Percentiles rank a stretch among this genome's conserved stretches.
These are phyloP conservation scores for Drosophila littoralis DNA, from an alignment of 1,140 invertebrate genomes.

Conservation along the genomic window DNA sequence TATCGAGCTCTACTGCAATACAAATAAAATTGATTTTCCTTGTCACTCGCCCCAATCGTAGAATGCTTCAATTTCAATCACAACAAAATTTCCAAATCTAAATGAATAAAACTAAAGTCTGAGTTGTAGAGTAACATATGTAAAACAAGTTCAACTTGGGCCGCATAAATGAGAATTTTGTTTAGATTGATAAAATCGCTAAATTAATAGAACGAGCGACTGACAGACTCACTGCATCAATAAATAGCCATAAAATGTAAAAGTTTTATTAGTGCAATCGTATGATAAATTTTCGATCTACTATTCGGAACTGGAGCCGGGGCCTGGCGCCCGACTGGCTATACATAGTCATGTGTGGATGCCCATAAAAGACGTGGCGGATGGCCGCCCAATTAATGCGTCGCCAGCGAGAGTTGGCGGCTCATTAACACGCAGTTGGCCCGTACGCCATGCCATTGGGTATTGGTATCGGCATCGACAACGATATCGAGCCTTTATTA, in stretches of 20 bases:
- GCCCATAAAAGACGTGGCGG: slow-evolving; percentile 64
- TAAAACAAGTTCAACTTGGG: slow-evolving; percentile 55
- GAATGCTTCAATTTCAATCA: slow-evolving; percentile 62
- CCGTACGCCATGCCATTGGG: slow-evolving; percentile 50
- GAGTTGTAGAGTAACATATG: slow-evolving; percentile 42
- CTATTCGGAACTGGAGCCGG: slow-evolving; percentile 1
- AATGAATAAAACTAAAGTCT: slow-evolving; percentile 10
- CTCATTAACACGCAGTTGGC: slow-evolving; percentile 79
- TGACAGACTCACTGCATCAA: slow-evolving; percentile 22
- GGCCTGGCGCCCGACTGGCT: slow-evolving; percentile 55
- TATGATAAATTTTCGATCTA: slow-evolving; percentile 34
- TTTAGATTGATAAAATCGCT: slow-evolving; percentile 65
- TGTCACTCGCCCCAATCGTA: slow-evolving; percentile 45
- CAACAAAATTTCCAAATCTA: slow-evolving; percentile 35
- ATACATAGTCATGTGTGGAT: slow-evolving; percentile 54
- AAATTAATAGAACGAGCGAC: slow-evolving; percentile 61
- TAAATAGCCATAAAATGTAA: slow-evolving; percentile 65
- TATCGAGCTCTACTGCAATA: slow-evolving; percentile 65
- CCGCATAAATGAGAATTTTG: slow-evolving; percentile 54
- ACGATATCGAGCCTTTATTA: slow-evolving; percentile 56
- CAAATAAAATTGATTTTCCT: slow-evolving; percentile 56
- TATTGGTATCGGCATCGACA: slow-evolving; percentile 4
- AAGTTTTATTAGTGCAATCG: slow-evolving; percentile 56
- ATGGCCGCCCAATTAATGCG: slow-evolving; percentile 71
- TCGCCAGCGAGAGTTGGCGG: slow-evolving; percentile 75